phyloP scores from a whole-genome alignment of 2,113 vertebrate species.

The Nansenia antarctica region DNA sequence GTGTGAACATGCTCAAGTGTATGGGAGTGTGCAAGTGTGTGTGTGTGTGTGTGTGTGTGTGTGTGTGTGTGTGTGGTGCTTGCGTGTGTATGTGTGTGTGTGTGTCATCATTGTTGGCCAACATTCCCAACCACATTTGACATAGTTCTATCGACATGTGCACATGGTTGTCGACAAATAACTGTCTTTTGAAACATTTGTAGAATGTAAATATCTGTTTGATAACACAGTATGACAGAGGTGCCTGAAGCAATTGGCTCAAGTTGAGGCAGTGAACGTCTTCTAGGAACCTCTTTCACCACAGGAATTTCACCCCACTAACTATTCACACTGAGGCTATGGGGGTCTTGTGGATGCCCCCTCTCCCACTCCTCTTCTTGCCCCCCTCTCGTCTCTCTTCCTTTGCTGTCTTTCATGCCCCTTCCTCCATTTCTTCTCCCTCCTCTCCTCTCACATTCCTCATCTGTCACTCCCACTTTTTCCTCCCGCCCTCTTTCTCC shows the following conservation, averaged over 20 bases:
- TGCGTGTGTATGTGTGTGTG: conserved; percentile 7
- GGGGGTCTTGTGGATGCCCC: not conserved
- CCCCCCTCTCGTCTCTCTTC: not conserved
- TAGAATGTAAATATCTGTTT: too few relatives aligned
- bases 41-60: not conserved
- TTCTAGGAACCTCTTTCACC: too few relatives aligned
- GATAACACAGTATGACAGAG: too few relatives aligned
- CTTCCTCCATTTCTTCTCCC: not conserved
- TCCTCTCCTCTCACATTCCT: not conserved
- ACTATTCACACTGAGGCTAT: too few relatives aligned
- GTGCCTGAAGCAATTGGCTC: too few relatives aligned
- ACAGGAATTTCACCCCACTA: too few relatives aligned
- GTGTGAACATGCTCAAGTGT: not conserved
- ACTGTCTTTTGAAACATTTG: not conserved
- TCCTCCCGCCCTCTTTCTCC: too few relatives aligned
- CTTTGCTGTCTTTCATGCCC: not conserved
- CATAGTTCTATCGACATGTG: not conserved
- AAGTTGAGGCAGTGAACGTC: too few relatives aligned
- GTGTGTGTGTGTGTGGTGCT: not conserved
- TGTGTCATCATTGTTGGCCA: not conserved
- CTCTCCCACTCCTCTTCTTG: not conserved
- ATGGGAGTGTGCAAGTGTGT: not conserved
- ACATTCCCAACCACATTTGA: not conserved
- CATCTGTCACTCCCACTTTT: not conserved
- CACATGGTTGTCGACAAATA: not conserved